phyloP scores from a whole-genome alignment of 92 coral and sea anemone species.

The Zoanthus solanderi region DNA sequence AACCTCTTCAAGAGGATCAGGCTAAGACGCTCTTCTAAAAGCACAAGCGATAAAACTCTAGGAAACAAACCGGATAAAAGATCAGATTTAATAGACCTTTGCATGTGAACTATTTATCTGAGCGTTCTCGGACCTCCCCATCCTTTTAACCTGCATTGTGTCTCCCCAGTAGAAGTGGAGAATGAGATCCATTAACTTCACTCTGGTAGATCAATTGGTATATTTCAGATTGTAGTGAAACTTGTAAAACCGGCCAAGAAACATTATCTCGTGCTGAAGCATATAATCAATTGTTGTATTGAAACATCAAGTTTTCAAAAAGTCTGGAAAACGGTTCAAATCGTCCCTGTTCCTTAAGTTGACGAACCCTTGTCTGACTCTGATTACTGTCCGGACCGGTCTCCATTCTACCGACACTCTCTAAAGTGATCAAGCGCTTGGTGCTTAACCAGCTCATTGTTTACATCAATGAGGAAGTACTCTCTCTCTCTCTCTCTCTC shows the following conservation, averaged over 20 bases:
- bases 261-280: too few species aligned
- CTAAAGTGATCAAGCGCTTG: neutral
- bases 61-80: conserved; percentile 28
- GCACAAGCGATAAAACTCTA: neutral
- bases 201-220: conserved; percentile 27
- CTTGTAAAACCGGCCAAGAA: neutral
- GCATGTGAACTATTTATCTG: neutral
- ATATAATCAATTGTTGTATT: conserved; percentile 5
- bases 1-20: conserved; percentile 41
- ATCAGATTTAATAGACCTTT: conserved; percentile 1
- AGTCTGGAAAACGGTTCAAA: conserved; percentile 19
- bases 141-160: conserved; percentile 4
- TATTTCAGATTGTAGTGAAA: conserved; percentile 15
- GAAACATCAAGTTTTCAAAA: conserved; percentile 33
- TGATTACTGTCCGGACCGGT: neutral
- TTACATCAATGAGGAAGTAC: neutral
- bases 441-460: too few species aligned
- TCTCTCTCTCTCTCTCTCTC: too few species aligned
- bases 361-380: neutral
- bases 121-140: neutral
- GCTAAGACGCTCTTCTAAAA: neutral
- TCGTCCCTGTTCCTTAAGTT: conserved; percentile 32
- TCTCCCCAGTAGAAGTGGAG: conserved; percentile 5
- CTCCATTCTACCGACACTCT: conserved; percentile 1
- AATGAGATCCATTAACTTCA: conserved; percentile 24